A percentile compares a stretch with the other conserved stretches of the same genome.
Conservation (phyloP, 2,113 vertebrate genomes). For the Ailuropoda melanoleuca region DNA sequence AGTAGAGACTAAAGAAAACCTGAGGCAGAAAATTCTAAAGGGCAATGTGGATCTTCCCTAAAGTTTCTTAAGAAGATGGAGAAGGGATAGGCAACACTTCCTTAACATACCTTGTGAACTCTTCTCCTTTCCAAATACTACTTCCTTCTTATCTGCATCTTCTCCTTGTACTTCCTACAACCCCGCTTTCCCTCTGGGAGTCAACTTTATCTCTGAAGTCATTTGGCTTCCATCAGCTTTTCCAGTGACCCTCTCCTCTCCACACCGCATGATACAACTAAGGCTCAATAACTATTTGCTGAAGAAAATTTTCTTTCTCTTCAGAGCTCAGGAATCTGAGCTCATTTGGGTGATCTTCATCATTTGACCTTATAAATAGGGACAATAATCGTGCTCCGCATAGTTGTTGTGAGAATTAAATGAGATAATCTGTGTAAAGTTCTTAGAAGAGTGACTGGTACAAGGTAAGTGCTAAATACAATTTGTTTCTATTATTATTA, state of each 20-base stretch:
- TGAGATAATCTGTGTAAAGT: not conserved
- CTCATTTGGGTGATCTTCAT: not conserved
- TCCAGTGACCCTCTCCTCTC: not conserved
- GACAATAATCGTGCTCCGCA: not conserved
- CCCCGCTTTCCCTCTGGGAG: not conserved
- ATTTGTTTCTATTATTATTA: not conserved
- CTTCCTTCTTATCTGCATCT: not conserved
- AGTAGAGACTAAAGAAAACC: conserved; percentile 10
- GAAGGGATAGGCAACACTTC: not conserved
- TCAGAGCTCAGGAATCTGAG: not conserved
- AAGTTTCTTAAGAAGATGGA: not conserved
- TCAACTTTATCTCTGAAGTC: not conserved
- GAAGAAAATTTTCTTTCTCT: not conserved
- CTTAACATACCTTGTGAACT: not conserved
- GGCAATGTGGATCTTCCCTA: not conserved
- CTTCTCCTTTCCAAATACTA: not conserved
- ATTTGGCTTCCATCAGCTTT: not conserved
- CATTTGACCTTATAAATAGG: not conserved
- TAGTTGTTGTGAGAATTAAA: conserved; percentile 1
- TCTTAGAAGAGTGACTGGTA: not conserved
- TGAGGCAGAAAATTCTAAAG: conserved; percentile 18
- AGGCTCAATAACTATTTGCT: not conserved
- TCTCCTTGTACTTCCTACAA: not conserved
- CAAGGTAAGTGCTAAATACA: not conserved
- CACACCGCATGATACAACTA: not conserved